These are phyloP conservation scores for Glandiceps talaboti DNA, from an alignment of 53 echinoderm and acorn worm genomes.

Conservation along the genomic window DNA sequence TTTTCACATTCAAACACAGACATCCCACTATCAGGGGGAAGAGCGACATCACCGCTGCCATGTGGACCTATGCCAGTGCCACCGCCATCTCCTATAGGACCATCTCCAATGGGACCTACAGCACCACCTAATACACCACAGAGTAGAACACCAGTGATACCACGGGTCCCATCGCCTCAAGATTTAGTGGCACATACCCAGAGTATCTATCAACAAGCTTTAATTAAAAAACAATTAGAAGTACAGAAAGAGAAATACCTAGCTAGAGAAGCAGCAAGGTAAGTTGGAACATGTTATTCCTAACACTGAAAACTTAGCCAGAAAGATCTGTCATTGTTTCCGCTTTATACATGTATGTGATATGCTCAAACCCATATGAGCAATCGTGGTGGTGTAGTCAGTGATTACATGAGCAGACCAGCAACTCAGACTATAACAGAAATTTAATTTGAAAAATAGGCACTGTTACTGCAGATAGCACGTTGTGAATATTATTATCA, in stretches of 20 bases:
- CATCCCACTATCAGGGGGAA: not conserved
- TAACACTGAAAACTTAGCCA: no score
- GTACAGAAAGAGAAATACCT: slow-evolving; percentile 97
- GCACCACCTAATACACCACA: slow-evolving; percentile 22
- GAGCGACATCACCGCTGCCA: not conserved
- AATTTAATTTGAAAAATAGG: no score
- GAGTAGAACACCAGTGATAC: slow-evolving; percentile 3
- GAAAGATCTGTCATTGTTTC: no score
- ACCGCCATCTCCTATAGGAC: slow-evolving; percentile 45
- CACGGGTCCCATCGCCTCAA: slow-evolving; percentile 90
- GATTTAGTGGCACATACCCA: slow-evolving; percentile 98
- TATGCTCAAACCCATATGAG: no score
- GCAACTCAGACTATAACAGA: no score
- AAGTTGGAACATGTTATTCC: not conserved
- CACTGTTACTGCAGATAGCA: no score
- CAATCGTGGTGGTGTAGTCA: no score
- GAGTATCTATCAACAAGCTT: slow-evolving; percentile 89
- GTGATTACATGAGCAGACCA: no score
- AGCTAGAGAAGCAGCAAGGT: slow-evolving; percentile 34
- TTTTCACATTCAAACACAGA: not conserved
- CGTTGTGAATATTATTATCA: no score
- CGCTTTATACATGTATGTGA: no score
- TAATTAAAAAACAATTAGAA: slow-evolving; percentile 91
- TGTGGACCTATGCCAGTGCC: slow-evolving; percentile 7
- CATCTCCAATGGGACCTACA: slow-evolving; percentile 50